phyloP scores from a whole-genome alignment of 2,797 vertebrate species.

The Setipinna tenuifilis region DNA sequence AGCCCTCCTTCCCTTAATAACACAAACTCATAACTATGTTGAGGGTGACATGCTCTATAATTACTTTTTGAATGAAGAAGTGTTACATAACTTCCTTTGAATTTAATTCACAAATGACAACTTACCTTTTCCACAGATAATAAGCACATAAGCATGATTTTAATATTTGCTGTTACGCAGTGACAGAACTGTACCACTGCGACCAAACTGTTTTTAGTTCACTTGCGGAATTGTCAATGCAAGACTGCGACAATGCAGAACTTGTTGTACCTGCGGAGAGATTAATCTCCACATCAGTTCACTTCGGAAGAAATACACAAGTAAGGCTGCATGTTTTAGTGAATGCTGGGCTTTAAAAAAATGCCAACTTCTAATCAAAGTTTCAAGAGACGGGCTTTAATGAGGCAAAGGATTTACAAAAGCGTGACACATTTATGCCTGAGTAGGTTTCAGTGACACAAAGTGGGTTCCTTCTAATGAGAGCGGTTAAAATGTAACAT shows the following conservation, averaged over 20 bases:
- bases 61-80: no score
- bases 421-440: not conserved
- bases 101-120: no score
- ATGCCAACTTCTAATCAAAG: not conserved
- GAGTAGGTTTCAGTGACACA: not conserved
- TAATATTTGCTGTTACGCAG: no score
- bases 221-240: not conserved
- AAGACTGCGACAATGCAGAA: no score
- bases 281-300: not conserved
- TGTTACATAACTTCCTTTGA: no score
- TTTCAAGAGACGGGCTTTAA: not conserved
- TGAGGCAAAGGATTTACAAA: not conserved
- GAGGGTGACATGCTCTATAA: no score
- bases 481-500: not conserved
- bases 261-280: not conserved
- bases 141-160: no score
- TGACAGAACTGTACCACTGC: no score
- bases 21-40: no score
- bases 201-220: not conserved
- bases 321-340: not conserved
- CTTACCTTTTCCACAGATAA: no score
- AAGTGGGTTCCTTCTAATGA: not conserved
- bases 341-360: not conserved
- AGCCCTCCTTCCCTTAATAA: no score
- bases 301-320: not conserved